phyloP scores from a whole-genome alignment of 2,797 vertebrate species.

The Gymnodraco acuticeps region DNA sequence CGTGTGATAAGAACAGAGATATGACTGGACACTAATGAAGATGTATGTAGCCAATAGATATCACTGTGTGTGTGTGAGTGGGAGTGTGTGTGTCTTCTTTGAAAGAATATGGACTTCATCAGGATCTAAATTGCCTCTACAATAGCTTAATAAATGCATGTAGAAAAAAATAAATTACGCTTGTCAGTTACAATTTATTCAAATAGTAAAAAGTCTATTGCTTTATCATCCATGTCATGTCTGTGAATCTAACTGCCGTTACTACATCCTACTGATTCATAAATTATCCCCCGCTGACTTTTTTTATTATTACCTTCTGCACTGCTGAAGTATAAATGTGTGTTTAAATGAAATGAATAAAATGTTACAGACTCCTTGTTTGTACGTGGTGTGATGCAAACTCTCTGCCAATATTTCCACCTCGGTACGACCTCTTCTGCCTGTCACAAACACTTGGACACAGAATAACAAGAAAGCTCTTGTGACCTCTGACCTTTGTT shows the following conservation, averaged over 20 bases:
- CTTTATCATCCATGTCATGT: constrained; percentile 62
- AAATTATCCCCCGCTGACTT: constrained; percentile 31
- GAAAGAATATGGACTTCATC: constrained; percentile 50
- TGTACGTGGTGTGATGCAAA: background rate
- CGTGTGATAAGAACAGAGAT: constrained; percentile 62
- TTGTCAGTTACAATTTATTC: constrained; percentile 72
- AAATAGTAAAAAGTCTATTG: constrained; percentile 62
- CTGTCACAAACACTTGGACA: constrained; percentile 28
- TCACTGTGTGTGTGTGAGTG: constrained; percentile 17
- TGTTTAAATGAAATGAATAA: constrained; percentile 14
- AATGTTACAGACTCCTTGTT: background rate
- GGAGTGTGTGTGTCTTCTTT: constrained; percentile 21
- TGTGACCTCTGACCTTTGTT: constrained; percentile 45
- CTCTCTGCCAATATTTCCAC: background rate
- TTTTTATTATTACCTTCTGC: constrained; percentile 20
- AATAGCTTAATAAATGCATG: constrained; percentile 68
- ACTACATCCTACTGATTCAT: constrained; percentile 50
- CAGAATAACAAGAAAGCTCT: constrained; percentile 13
- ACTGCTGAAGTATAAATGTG: constrained; percentile 14
- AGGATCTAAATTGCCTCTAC: constrained; percentile 66
- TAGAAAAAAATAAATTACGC: constrained; percentile 58
- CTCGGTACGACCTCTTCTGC: background rate
- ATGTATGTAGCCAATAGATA: constrained; percentile 72
- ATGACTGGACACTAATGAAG: constrained; percentile 77
- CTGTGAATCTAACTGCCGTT: constrained; percentile 52